Evolutionary conservation across 1,140 invertebrate species (phyloP).

Genomic region (Drosophila pectinifera): DNA sequence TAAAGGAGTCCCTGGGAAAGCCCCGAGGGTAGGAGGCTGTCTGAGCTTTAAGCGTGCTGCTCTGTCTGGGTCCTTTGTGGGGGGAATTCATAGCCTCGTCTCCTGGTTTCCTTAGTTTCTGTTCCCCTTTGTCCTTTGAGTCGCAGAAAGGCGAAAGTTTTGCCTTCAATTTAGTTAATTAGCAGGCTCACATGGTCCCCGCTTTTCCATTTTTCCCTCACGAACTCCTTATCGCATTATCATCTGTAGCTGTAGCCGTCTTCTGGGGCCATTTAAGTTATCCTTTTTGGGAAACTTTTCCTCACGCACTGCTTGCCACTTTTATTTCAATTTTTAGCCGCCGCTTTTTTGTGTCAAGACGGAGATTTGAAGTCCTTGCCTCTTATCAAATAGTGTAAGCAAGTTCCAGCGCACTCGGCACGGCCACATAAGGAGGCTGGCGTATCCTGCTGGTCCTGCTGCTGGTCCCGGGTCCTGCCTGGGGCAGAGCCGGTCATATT

Average conservation of each 20-base stretch:
- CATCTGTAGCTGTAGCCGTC: conserved; percentile 27
- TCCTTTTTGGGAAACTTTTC: conserved; percentile 18
- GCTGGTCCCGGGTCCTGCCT: conserved; percentile 4
- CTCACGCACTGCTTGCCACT: conserved; percentile 41
- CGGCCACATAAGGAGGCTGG: conserved; percentile 33
- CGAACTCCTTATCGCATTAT: conserved; percentile 65
- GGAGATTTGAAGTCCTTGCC: conserved; percentile 21
- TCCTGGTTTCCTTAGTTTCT: not conserved
- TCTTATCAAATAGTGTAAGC: conserved; percentile 54
- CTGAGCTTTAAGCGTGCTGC: not conserved
- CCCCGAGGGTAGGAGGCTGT: conserved; percentile 4
- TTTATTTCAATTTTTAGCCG: conserved; percentile 49
- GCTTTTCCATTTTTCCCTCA: conserved; percentile 11
- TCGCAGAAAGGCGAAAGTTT: conserved; percentile 52
- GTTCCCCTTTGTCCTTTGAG: conserved; percentile 17
- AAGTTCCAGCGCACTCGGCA: conserved; percentile 26
- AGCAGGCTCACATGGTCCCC: conserved; percentile 37
- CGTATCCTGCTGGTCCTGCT: conserved; percentile 13
- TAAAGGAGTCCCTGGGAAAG: not conserved
- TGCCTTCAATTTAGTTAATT: conserved; percentile 77
- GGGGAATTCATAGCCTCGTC: not conserved
- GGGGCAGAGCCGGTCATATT: conserved; percentile 51
- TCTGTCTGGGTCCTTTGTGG: not conserved
- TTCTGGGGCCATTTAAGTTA: conserved; percentile 54
- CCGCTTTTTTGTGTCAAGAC: conserved; percentile 17